phyloP scores from a whole-genome alignment of 1,140 invertebrate genomes.

The Pinna nobilis region DNA sequence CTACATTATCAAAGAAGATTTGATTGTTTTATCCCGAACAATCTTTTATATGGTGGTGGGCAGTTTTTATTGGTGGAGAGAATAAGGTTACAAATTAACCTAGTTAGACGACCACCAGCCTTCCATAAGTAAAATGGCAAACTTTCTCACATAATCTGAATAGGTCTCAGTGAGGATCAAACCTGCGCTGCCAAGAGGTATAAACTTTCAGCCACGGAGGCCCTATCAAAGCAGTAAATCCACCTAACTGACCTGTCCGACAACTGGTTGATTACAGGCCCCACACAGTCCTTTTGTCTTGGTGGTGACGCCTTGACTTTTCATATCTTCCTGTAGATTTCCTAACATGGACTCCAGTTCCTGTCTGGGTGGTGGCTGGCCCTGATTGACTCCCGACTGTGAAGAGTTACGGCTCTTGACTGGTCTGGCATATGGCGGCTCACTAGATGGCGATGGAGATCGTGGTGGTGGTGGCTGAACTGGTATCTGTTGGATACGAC shows the following conservation, averaged over 20 bases:
- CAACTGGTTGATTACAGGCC: slow-evolving; percentile 98
- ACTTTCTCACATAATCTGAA: too few relatives aligned
- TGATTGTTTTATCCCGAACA: too few relatives aligned
- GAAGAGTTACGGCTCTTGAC: slow-evolving; percentile 61
- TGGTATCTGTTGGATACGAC: slow-evolving; percentile 3
- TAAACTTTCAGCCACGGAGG: too few relatives aligned
- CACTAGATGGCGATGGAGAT: slow-evolving; percentile 63
- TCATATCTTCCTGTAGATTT: slow-evolving; percentile 83
- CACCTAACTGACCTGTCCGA: slow-evolving; percentile 88
- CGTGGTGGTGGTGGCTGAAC: slow-evolving; percentile 15
- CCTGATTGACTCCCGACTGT: slow-evolving; percentile 49
- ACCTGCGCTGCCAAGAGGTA: neutral
- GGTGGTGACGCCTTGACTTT: slow-evolving; percentile 96
- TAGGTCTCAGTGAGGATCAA: too few relatives aligned
- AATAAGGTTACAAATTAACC: too few relatives aligned
- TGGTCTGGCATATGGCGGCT: slow-evolving; percentile 80
- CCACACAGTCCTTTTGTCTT: slow-evolving; percentile 98
- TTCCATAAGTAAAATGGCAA: too few relatives aligned
- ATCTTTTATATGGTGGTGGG: too few relatives aligned
- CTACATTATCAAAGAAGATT: too few relatives aligned
- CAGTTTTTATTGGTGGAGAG: too few relatives aligned
- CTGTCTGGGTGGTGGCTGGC: slow-evolving; percentile 69
- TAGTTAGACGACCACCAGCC: too few relatives aligned
- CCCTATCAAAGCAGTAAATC: neutral
- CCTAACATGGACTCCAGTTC: slow-evolving; percentile 96